These are phyloP conservation scores for Aramus guarauna DNA, from an alignment of 2,113 vertebrate genomes.

Conservation along the genomic window DNA sequence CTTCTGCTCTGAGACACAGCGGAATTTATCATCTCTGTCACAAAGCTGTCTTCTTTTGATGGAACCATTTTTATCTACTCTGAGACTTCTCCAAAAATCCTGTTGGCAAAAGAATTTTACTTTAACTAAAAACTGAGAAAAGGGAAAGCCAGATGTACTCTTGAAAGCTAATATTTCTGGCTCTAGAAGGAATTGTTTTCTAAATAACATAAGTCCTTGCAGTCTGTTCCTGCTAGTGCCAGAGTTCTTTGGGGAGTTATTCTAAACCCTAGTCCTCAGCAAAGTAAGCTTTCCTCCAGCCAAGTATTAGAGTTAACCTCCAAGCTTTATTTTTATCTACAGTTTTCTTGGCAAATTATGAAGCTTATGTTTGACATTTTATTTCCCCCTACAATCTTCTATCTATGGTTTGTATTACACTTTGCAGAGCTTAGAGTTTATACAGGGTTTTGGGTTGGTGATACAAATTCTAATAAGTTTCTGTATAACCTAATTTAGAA, in stretches of 20 bases:
- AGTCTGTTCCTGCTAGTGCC: background rate
- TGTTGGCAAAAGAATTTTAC: background rate
- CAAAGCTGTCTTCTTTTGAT: background rate
- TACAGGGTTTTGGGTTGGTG: background rate
- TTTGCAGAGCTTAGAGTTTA: constrained; percentile 18
- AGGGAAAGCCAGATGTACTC: background rate
- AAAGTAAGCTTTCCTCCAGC: constrained; percentile 39
- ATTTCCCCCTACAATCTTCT: constrained; percentile 12
- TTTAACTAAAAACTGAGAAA: background rate
- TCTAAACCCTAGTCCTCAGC: constrained; percentile 26
- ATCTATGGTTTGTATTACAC: constrained; percentile 24
- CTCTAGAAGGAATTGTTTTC: constrained; percentile 25
- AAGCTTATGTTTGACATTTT: constrained; percentile 30
- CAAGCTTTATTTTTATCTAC: constrained; percentile 61
- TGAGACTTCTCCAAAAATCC: background rate
- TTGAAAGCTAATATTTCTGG: background rate
- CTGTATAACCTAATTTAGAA: background rate
- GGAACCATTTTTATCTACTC: background rate
- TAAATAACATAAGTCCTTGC: background rate
- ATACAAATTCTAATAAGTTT: constrained; percentile 6
- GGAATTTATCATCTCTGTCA: background rate
- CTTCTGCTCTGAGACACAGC: background rate
- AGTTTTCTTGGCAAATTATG: constrained; percentile 43
- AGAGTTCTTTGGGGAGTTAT: constrained; percentile 16
- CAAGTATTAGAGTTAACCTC: constrained; percentile 36